These are phyloP conservation scores for Sitobion miscanthi DNA, from an alignment of 1,140 invertebrate genomes.

Conservation along the genomic window DNA sequence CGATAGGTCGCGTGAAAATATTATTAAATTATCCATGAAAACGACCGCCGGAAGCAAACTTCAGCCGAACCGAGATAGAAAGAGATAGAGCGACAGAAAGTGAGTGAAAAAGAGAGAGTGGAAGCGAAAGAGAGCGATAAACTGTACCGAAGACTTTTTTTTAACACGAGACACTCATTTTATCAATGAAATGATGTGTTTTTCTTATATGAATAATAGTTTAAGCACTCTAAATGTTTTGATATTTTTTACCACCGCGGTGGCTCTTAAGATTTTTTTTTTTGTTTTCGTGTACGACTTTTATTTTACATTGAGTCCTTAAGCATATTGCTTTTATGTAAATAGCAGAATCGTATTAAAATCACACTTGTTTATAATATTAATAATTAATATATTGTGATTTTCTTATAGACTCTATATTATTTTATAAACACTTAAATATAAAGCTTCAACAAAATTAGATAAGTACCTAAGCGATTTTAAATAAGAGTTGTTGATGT, in stretches of 20 bases:
- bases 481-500: background rate
- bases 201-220: background rate
- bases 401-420: too few species aligned
- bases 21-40: slow-evolving; percentile 7
- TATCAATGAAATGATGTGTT: background rate
- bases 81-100: background rate
- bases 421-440: background rate
- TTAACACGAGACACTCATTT: background rate
- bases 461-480: background rate
- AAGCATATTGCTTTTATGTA: background rate
- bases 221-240: background rate
- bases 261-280: background rate
- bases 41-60: background rate
- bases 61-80: background rate
- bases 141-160: background rate
- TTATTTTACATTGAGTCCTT: background rate
- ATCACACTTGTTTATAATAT: background rate
- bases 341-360: background rate
- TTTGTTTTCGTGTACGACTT: background rate
- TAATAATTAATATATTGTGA: too few species aligned
- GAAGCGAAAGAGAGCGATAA: background rate
- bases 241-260: background rate
- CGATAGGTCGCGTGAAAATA: background rate
- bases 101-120: background rate
- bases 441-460: background rate